Evolutionary conservation across 2,113 vertebrate genomes (phyloP).

Genomic region (Pongo pygmaeus): DNA sequence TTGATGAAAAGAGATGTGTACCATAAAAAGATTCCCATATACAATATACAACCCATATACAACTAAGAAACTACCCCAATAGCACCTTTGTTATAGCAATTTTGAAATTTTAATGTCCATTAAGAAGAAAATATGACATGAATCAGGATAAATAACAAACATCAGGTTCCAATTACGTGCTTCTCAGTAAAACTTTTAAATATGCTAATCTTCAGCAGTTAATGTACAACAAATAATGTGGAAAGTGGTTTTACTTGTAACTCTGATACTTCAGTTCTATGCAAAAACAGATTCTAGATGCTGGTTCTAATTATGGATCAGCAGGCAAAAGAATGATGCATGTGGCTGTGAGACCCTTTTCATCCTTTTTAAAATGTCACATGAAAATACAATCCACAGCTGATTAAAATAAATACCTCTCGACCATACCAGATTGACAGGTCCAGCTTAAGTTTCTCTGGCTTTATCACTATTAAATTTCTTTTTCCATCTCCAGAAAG

Average conservation of each 20-base stretch:
- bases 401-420: constrained; percentile 41
- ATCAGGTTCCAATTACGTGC: not conserved
- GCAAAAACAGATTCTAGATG: not conserved
- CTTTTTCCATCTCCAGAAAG: not conserved
- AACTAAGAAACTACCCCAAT: not conserved
- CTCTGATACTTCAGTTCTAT: not conserved
- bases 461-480: constrained; percentile 24
- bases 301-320: constrained; percentile 23
- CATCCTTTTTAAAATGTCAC: constrained; percentile 39
- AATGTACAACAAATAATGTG: not conserved
- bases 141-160: not conserved
- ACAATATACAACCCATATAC: not conserved
- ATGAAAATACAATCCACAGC: constrained; percentile 28
- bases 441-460: not conserved
- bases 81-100: not conserved
- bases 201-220: constrained; percentile 7
- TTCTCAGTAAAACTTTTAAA: constrained; percentile 20
- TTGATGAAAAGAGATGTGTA: not conserved
- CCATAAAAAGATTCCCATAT: not conserved
- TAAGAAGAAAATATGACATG: not conserved
- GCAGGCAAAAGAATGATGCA: not conserved
- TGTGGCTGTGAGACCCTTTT: not conserved
- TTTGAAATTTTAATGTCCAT: constrained; percentile 19
- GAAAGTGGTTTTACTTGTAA: constrained; percentile 12
- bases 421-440: constrained; percentile 29